phyloP scores from a whole-genome alignment of 2,888 invertebrate species.

The Sphinx pinastri region DNA sequence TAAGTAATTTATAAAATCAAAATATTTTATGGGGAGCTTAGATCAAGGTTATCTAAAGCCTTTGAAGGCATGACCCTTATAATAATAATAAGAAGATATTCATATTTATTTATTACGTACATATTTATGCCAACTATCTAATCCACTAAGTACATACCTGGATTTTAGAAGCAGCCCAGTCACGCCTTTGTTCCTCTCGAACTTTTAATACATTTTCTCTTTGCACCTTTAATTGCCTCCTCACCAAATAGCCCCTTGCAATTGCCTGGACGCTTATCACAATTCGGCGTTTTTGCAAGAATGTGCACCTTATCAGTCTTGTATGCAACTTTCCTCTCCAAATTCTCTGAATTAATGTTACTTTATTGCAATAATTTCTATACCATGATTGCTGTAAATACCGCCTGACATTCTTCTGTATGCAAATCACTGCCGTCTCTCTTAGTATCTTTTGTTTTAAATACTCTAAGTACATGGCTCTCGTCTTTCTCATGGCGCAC shows the following conservation, averaged over 20 bases:
- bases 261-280: conserved; percentile 70
- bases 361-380: conserved; percentile 51
- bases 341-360: conserved; percentile 63
- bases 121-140: not conserved
- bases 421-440: conserved; percentile 56
- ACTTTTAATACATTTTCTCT: conserved; percentile 70
- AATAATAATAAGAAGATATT: too few relatives aligned
- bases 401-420: conserved; percentile 66
- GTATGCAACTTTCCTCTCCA: conserved; percentile 73
- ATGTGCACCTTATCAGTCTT: conserved; percentile 63
- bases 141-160: conserved; percentile 71
- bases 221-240: conserved; percentile 71
- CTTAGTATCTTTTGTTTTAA: conserved; percentile 42
- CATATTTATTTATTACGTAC: too few relatives aligned
- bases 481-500: conserved; percentile 59
- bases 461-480: conserved; percentile 31
- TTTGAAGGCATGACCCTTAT: too few relatives aligned
- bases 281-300: conserved; percentile 56
- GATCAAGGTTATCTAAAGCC: too few relatives aligned
- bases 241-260: conserved; percentile 77
- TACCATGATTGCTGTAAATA: conserved; percentile 60
- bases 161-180: conserved; percentile 85
- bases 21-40: too few relatives aligned
- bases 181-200: conserved; percentile 64
- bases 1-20: too few relatives aligned